A percentile compares a stretch with the other conserved stretches of the same genome.
These are phyloP conservation scores for Parasteatoda lunata DNA, from an alignment of 2,888 invertebrate genomes.

Conservation along the genomic window DNA sequence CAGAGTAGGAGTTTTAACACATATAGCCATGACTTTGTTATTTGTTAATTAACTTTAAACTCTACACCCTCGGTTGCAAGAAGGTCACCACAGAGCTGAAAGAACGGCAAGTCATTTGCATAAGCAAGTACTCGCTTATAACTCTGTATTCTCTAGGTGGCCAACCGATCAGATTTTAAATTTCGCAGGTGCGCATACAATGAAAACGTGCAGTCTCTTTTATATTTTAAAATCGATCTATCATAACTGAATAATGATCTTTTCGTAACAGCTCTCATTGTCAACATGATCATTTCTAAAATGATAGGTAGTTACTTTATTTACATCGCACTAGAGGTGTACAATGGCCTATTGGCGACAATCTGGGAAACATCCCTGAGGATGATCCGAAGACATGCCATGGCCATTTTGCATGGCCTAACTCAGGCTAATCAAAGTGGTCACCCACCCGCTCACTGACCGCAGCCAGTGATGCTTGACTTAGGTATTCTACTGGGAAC, in stretches of 20 bases:
- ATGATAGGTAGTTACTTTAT: background rate
- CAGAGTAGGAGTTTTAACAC: conserved; percentile 18
- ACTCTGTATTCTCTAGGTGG: background rate
- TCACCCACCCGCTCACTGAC: too few relatives aligned
- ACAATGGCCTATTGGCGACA: too few relatives aligned
- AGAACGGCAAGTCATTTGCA: conserved; percentile 2
- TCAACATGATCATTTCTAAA: background rate
- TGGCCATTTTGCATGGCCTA: too few relatives aligned
- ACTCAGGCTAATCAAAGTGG: too few relatives aligned
- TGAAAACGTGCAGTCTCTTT: background rate
- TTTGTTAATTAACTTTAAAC: background rate
- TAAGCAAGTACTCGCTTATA: background rate
- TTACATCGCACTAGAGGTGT: too few relatives aligned
- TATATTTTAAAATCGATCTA: background rate
- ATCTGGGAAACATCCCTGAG: too few relatives aligned
- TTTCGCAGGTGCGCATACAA: background rate
- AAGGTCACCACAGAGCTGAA: conserved; percentile 35
- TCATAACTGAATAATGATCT: background rate
- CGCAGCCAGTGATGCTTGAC: too few relatives aligned
- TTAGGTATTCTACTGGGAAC: too few relatives aligned
- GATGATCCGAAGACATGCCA: too few relatives aligned
- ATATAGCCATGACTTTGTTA: conserved; percentile 27
- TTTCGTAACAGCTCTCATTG: background rate
- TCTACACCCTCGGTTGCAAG: conserved; percentile 9
- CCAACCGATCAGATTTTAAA: background rate